These are phyloP conservation scores for Temnothorax rugatulus DNA, from an alignment of 2,888 invertebrate species.

Conservation along the genomic window DNA sequence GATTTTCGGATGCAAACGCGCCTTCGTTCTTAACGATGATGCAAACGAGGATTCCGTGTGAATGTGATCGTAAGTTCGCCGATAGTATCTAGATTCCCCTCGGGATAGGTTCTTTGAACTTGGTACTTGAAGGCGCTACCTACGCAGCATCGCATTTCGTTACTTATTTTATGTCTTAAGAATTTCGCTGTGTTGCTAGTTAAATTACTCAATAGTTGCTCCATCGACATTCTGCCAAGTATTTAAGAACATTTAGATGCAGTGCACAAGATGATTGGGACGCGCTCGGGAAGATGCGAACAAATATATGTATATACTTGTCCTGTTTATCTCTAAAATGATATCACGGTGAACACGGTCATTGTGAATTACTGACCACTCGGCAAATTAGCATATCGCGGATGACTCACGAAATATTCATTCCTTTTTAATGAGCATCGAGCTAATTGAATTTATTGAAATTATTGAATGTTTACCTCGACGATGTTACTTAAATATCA, in stretches of 20 bases:
- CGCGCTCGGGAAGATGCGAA: background rate
- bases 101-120: background rate
- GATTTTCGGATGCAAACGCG: conserved; percentile 38
- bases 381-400: background rate
- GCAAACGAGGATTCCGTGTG: background rate
- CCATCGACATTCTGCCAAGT: background rate
- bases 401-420: background rate
- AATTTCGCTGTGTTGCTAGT: background rate
- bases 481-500: background rate
- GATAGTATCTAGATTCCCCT: conserved; percentile 8
- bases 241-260: conserved; percentile 1
- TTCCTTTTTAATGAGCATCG: background rate
- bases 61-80: background rate
- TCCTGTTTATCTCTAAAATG: conserved; percentile 18
- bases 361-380: background rate
- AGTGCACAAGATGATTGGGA: background rate
- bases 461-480: conserved; percentile 5
- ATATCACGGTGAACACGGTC: background rate
- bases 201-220: conserved; percentile 19
- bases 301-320: background rate
- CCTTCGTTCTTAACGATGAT: conserved; percentile 6
- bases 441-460: background rate
- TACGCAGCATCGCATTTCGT: background rate
- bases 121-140: background rate
- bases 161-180: background rate